Evolutionary conservation across 2,888 invertebrate species (phyloP), one percentile per base, ranked within the genome.

Genomic region (Torymus auratus): DNA sequence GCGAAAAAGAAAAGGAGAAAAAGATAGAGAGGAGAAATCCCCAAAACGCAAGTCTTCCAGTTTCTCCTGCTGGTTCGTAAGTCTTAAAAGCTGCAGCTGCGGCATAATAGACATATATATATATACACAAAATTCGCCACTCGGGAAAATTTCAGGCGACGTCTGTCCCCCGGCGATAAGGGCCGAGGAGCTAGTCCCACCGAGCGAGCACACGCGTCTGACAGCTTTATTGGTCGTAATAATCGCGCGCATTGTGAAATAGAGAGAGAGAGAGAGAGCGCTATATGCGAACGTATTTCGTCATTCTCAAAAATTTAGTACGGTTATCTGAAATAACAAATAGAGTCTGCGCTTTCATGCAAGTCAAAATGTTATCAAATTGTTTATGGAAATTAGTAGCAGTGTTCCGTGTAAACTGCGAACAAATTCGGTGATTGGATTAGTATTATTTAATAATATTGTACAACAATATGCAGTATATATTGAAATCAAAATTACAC

Each of bases 191-290:
- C 41, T 41, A 75, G 53, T 75, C 80, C 41, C 41, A 41, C 41
- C 41, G 41, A 41, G 41, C 41, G 41, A 41, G 50, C 15, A n/a
- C 28, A 13, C 17, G 52, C 68, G 74, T 41, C 41, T 83, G 84
- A 84, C 85, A 85, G 83, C 78, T 84, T 85, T 84, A 85, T 85
- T 85, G 84, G 73, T 65, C 83, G 80, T 83, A 83, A 85, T 85
- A 81, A 84, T 84, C 82, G 73, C 69, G 17, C 69, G 41, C 41
- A 62, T 17, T 52, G 55, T 62, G 7, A 41, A 41, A 41, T 0
- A 28, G 28, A 28, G 28, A 28, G 28, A 28, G 28, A 28, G 28
- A 7, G 0, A 28, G 28, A 28, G 28, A 28, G 28, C 53, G 7
- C 14, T 14, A n/a, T 5, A 50, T 14, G 53, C 55, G n/a, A 28